Evolutionary conservation across 2,113 vertebrate genomes (phyloP).

Genomic region (Calyptomena viridis): DNA sequence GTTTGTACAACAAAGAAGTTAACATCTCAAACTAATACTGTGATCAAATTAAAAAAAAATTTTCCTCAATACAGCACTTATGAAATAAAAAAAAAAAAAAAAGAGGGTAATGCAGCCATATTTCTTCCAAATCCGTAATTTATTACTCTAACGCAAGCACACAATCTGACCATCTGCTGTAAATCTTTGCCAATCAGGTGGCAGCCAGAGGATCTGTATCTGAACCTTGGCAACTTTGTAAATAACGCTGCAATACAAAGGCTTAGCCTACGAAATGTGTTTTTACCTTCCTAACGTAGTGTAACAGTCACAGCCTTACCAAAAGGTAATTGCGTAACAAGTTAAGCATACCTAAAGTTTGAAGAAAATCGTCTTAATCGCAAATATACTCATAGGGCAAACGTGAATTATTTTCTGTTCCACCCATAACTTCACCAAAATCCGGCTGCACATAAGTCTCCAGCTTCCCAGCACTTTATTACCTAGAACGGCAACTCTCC

Average conservation of each 20-base stretch:
- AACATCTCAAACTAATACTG: not conserved
- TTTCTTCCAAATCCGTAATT: not conserved
- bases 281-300: not conserved
- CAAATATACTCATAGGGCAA: not conserved
- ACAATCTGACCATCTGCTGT: not conserved
- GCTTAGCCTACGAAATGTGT: not conserved
- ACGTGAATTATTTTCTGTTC: not conserved
- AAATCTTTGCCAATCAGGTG: not conserved
- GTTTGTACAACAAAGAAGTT: not conserved
- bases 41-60: not conserved
- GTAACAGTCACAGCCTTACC: not conserved
- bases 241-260: not conserved
- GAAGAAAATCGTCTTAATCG: not conserved
- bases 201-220: not conserved
- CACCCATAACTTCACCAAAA: not conserved
- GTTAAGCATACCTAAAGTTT: not conserved
- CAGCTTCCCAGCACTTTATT: not conserved
- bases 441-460: not conserved
- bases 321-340: accelerated
- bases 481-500: not conserved
- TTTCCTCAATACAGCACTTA: not conserved
- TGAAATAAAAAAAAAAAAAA: too few species aligned
- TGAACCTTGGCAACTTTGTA: not conserved
- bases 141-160: not conserved
- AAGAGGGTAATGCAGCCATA: not conserved